phyloP scores from a whole-genome alignment of 2,797 vertebrate species.

The Anas bernieri region DNA sequence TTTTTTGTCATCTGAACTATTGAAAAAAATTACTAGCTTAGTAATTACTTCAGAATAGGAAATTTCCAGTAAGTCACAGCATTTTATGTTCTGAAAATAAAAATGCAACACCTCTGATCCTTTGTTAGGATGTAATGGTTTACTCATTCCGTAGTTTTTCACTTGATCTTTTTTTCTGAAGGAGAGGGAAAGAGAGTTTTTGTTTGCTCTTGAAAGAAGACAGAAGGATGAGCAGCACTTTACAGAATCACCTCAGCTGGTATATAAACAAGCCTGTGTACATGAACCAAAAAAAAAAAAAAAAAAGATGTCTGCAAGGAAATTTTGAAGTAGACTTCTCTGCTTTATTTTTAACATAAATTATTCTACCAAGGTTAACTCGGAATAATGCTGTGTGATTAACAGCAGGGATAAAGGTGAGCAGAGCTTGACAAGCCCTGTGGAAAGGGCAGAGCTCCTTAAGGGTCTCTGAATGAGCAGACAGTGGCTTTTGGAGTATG shows the following conservation, averaged over 20 bases:
- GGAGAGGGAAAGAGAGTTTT: neutral
- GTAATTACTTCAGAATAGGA: constrained; percentile 32
- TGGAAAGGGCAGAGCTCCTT: neutral
- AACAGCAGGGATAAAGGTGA: neutral
- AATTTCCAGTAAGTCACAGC: constrained; percentile 1
- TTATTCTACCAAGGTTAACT: neutral
- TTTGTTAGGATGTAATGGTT: neutral
- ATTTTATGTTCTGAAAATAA: constrained; percentile 41
- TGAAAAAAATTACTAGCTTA: constrained; percentile 10
- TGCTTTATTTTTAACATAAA: neutral
- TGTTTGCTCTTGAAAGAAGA: neutral
- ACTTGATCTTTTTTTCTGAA: neutral
- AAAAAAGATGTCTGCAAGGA: neutral
- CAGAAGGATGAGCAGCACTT: neutral
- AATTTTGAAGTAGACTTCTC: neutral
- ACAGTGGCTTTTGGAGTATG: neutral
- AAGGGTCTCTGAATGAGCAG: neutral
- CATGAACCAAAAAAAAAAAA: neutral
- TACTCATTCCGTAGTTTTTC: neutral
- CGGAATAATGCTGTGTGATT: neutral
- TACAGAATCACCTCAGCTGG: neutral
- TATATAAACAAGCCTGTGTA: neutral
- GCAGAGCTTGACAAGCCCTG: neutral
- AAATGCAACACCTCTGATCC: neutral
- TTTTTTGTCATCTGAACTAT: constrained; percentile 35